Evolutionary conservation across 23 tunicate species (phyloP).

Genomic region (Trididemnum nubilum): DNA sequence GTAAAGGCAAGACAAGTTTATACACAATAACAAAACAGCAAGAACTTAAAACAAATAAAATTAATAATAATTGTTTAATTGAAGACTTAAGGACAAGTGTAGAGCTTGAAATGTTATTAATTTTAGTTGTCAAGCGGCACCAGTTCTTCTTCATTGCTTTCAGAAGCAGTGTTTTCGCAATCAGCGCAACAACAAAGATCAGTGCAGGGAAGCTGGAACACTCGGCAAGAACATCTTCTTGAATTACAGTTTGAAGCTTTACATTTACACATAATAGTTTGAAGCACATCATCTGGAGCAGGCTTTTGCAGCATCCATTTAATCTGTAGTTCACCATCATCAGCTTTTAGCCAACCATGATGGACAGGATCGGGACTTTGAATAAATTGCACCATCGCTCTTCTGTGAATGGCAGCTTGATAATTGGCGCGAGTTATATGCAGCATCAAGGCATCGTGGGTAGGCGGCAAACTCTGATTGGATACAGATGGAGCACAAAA

Average conservation of each 20-base stretch:
- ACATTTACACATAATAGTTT: not conserved
- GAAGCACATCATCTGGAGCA: not conserved
- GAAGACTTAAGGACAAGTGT: too few species aligned
- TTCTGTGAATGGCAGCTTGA: not conserved
- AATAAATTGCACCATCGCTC: not conserved
- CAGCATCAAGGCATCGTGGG: slow-evolving; percentile 17
- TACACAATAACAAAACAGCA: too few species aligned
- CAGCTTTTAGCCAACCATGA: not conserved
- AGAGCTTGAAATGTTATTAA: too few species aligned
- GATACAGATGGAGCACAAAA: not conserved
- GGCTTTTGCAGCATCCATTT: not conserved
- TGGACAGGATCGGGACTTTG: not conserved
- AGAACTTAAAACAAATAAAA: too few species aligned
- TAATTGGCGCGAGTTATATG: not conserved
- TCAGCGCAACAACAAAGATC: too few species aligned
- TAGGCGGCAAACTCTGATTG: not conserved
- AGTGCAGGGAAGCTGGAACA: not conserved
- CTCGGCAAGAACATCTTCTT: not conserved
- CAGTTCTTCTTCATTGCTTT: too few species aligned
- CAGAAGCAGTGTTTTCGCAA: too few species aligned
- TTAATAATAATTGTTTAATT: too few species aligned
- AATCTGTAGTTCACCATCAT: not conserved
- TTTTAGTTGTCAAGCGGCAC: too few species aligned
- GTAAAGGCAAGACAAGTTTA: too few species aligned
- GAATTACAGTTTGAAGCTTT: not conserved